Percentiles rank a stretch among this genome's conserved stretches.
These are phyloP conservation scores for Telenomus remus DNA, from an alignment of 1,140 invertebrate genomes.

Conservation along the genomic window DNA sequence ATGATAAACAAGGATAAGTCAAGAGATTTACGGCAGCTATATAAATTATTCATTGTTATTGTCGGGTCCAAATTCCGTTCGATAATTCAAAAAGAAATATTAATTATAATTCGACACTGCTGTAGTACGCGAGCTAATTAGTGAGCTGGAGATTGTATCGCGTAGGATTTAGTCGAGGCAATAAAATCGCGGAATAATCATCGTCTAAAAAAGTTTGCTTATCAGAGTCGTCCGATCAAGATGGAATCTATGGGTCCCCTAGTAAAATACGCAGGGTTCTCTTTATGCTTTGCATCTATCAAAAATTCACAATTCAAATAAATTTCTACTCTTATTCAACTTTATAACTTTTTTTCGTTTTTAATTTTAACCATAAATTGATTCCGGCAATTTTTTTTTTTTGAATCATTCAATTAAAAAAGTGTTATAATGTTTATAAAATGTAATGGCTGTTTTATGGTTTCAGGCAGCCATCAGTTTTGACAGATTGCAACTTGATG, in stretches of 20 bases:
- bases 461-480: too few species aligned
- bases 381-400: too few species aligned
- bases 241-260: constrained; percentile 24
- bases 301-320: too few species aligned
- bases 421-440: too few species aligned
- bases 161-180: constrained; percentile 29
- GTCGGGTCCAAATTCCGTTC: constrained; percentile 23
- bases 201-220: constrained; percentile 37
- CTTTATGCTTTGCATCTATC: too few species aligned
- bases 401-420: too few species aligned
- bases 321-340: too few species aligned
- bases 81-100: constrained; percentile 57
- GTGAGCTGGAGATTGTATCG: constrained; percentile 41
- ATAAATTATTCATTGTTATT: constrained; percentile 56
- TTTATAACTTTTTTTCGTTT: too few species aligned
- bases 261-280: too few species aligned
- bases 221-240: constrained; percentile 30
- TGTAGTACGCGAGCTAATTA: constrained; percentile 57
- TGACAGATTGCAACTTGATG: too few species aligned
- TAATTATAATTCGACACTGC: constrained; percentile 57
- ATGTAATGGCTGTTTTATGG: too few species aligned
- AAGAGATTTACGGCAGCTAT: constrained; percentile 16
- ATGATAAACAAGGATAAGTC: constrained; percentile 39
- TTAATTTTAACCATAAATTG: too few species aligned
- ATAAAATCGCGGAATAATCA: constrained; percentile 53